A percentile compares a stretch with the other conserved stretches of the same genome.
phyloP scores from a whole-genome alignment of 2,888 invertebrate genomes.

The Drosophila aldrichi region DNA sequence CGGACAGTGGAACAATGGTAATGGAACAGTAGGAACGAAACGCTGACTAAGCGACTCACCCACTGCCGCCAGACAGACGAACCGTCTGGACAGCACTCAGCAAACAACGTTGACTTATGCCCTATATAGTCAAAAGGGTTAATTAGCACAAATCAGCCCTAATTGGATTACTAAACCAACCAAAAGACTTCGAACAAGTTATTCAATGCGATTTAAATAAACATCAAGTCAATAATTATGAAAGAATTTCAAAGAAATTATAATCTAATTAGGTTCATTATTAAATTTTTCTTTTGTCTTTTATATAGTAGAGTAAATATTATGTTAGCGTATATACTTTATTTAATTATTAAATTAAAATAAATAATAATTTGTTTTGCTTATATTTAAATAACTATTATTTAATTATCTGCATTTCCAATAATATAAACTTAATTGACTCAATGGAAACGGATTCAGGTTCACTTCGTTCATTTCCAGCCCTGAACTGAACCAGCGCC shows the following conservation, averaged over 20 bases:
- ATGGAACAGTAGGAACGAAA: neutral
- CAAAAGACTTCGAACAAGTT: neutral
- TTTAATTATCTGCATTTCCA: too few relatives aligned
- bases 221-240: neutral
- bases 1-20: slow-evolving; percentile 1
- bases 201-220: neutral
- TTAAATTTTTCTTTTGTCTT: too few relatives aligned
- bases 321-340: neutral
- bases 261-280: neutral
- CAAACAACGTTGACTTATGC: slow-evolving; percentile 43
- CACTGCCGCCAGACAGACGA: slow-evolving; percentile 11
- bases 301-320: neutral
- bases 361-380: too few relatives aligned
- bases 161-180: slow-evolving; percentile 47
- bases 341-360: too few relatives aligned
- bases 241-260: neutral
- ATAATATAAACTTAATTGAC: neutral
- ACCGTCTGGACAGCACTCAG: slow-evolving; percentile 20
- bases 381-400: too few relatives aligned
- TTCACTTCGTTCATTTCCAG: neutral
- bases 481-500: slow-evolving; percentile 1
- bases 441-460: neutral
- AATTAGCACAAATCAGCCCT: slow-evolving; percentile 64
- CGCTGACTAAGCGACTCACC: slow-evolving; percentile 20
- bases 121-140: slow-evolving; percentile 53